Conservation (phyloP, 2,113 vertebrate genomes). For the Eidolon helvum region DNA sequence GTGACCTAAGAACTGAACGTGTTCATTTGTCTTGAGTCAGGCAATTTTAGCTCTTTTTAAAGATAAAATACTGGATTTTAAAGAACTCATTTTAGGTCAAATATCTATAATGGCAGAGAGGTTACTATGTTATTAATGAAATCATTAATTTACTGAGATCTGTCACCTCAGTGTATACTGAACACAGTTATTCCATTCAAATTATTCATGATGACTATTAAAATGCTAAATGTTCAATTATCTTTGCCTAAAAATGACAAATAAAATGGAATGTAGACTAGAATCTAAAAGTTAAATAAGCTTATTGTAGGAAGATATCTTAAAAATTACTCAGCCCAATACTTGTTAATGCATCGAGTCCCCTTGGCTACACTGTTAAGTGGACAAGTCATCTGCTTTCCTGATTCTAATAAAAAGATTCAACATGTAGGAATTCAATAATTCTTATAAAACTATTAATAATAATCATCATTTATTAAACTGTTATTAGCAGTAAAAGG, state of each 20-base stretch:
- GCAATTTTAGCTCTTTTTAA: not conserved
- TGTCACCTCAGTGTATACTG: not conserved
- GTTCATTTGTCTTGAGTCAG: not conserved
- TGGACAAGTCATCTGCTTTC: not conserved
- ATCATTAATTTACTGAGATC: not conserved
- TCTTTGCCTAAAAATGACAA: not conserved
- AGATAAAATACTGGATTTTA: not conserved
- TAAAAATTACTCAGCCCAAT: not conserved
- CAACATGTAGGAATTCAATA: not conserved
- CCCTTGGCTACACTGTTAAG: not conserved
- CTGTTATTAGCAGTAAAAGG: not conserved
- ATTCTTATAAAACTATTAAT: not conserved
- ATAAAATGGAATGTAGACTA: not conserved
- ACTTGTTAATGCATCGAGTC: not conserved
- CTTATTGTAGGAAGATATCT: not conserved
- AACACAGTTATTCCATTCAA: not conserved
- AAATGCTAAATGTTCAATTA: not conserved
- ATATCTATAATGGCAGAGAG: not conserved
- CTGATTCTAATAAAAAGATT: not conserved
- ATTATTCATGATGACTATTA: not conserved
- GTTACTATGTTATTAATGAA: not conserved
- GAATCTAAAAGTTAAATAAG: not conserved
- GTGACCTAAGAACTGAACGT: not conserved
- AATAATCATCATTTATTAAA: not conserved
- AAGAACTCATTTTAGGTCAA: not conserved